These are phyloP conservation scores for Dicerorhinus sumatrensis DNA, from an alignment of 2,113 vertebrate genomes.

Conservation along the genomic window DNA sequence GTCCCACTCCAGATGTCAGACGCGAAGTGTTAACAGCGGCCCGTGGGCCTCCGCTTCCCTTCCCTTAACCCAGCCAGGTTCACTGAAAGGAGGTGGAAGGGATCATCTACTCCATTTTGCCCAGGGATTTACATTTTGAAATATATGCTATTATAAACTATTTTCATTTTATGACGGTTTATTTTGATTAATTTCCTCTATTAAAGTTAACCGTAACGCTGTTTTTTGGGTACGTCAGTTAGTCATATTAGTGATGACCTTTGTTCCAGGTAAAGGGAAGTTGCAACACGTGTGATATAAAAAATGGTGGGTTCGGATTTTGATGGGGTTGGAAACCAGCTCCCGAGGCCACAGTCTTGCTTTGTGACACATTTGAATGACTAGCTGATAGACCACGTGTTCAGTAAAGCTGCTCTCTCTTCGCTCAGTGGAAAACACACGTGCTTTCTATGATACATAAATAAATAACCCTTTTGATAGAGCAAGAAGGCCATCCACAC, in stretches of 20 bases:
- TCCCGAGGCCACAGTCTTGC: not conserved
- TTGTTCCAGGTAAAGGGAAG: not conserved
- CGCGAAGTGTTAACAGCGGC: too few species aligned
- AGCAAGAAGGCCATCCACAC: not conserved
- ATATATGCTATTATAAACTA: not conserved
- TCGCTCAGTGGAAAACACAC: not conserved
- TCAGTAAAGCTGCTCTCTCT: too few species aligned
- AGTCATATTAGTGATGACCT: not conserved
- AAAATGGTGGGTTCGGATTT: not conserved
- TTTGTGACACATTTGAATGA: accelerated
- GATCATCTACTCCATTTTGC: not conserved
- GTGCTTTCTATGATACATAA: not conserved
- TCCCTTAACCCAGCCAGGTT: not conserved
- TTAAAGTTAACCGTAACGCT: accelerated
- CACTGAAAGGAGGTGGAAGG: not conserved
- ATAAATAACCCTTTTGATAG: not conserved
- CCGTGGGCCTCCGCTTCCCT: not conserved
- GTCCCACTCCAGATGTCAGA: too few species aligned
- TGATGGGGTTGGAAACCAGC: too few species aligned
- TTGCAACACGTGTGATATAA: too few species aligned
- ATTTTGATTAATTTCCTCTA: not conserved
- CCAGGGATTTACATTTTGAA: not conserved
- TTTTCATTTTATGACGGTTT: not conserved
- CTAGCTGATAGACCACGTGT: not conserved
- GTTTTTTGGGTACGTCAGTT: not conserved